phyloP scores from a whole-genome alignment of 2,113 vertebrate species.

The Burhinus oedicnemus region DNA sequence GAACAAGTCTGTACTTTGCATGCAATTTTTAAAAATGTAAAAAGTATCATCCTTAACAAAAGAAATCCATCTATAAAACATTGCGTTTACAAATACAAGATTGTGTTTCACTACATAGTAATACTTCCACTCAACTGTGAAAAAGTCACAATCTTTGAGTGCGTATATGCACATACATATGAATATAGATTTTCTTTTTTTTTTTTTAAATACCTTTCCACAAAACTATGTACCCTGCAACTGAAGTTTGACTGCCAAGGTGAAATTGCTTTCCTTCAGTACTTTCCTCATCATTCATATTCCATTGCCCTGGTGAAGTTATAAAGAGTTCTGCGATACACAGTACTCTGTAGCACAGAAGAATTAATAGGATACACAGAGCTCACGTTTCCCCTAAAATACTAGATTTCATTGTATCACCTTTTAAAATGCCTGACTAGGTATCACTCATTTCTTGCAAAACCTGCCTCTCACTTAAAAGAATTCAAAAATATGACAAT shows the following conservation, averaged over 20 bases:
- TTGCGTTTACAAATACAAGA: background rate
- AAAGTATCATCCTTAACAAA: background rate
- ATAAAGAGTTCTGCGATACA: background rate
- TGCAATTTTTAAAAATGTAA: background rate
- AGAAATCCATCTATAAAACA: background rate
- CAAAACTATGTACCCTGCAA: background rate
- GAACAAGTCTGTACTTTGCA: background rate
- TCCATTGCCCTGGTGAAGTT: background rate
- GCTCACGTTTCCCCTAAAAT: background rate
- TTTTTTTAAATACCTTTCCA: background rate
- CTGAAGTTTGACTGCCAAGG: background rate
- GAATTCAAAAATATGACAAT: background rate
- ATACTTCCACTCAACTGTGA: background rate
- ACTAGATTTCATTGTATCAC: background rate
- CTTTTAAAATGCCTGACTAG: background rate
- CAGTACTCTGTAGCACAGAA: background rate
- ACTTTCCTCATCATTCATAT: background rate
- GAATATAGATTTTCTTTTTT: background rate
- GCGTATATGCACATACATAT: no score
- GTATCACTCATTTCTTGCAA: background rate
- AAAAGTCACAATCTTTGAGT: background rate
- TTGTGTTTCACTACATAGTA: background rate
- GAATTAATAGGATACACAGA: background rate
- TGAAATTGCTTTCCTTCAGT: background rate
- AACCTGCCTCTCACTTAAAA: background rate